Evolutionary conservation across 2,888 invertebrate species (phyloP), one percentile per base, ranked within the genome.

Genomic region (Melolontha melolontha): DNA sequence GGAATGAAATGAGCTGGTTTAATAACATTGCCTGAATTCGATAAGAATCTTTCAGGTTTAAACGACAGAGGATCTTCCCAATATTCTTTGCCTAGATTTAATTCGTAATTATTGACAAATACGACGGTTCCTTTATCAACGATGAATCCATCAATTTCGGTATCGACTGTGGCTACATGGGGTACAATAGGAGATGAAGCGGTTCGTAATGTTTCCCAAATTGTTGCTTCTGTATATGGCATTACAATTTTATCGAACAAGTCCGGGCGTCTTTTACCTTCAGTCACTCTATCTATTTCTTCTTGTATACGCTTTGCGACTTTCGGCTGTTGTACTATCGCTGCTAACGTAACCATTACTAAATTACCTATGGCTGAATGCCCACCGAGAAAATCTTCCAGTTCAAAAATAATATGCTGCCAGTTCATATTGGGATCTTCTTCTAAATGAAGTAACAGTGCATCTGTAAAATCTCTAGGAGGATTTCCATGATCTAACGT

Each of bases 121-220:
- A 95, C 88, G 63, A 94, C 87, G 0, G 94, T 93, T 0, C 92
- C 94, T 77, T 91, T 91, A 55, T 89, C 87, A 0, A 95, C 87
- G 0, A 87, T 86, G 76, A 87, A 92, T 0, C 92, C 94, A 47
- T 89, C 87, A 5, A 96, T 88, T 0, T 87, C 85, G 0, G 92
- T 90, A 76, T 92, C 90, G 74, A 90, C 88, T 0, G 92, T 92
- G 0, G 95, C 94, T 0, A 94, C 94, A 78, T 95, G 95, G 0
- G 96, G 96, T 0, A 96, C 95, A 67, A 96, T 95, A 0, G 96
- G 95, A 0, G 95, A 95, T 0, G 94, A 94, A 0, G 92, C 89
- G 64, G 90, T 89, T 57, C 96, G 83, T 0, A 95, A 82, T 0
- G 93, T 91, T 84, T 96, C 96, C 75, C 91, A 87, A 11, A 95